phyloP scores from a whole-genome alignment of 2,797 vertebrate species.

The Enteromius afrohamiltoni region DNA sequence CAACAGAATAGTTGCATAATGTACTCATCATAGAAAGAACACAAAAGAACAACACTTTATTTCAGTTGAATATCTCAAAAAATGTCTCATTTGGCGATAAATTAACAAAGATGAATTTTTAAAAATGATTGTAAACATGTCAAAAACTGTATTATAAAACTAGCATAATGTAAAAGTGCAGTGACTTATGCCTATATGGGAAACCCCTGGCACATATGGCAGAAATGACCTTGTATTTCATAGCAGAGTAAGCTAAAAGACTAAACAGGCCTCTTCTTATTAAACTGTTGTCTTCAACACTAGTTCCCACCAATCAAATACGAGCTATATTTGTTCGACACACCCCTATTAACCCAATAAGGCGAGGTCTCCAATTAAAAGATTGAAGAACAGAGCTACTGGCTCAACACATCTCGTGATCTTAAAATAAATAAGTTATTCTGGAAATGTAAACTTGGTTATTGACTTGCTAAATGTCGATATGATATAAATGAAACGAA shows the following conservation, averaged over 20 bases:
- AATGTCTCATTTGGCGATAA: not conserved
- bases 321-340: conserved; percentile 17
- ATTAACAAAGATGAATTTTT: not conserved
- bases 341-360: not conserved
- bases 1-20: not conserved
- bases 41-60: not conserved
- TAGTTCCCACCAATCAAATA: conserved; percentile 9
- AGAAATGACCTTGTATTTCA: not conserved
- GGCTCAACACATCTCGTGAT: not conserved
- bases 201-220: not conserved
- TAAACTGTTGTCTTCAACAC: conserved; percentile 11
- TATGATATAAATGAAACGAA: not conserved
- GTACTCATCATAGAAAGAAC: not conserved
- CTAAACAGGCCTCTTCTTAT: conserved; percentile 61
- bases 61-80: not conserved
- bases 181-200: not conserved
- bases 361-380: not conserved
- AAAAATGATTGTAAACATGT: not conserved
- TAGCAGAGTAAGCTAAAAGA: conserved; percentile 44
- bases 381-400: not conserved
- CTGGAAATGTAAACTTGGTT: not conserved
- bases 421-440: conserved; percentile 11
- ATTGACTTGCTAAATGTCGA: not conserved
- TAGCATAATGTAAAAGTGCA: not conserved
- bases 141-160: not conserved